Conservation (phyloP, 2,113 vertebrate genomes). For the Pollimyrus isidori region DNA sequence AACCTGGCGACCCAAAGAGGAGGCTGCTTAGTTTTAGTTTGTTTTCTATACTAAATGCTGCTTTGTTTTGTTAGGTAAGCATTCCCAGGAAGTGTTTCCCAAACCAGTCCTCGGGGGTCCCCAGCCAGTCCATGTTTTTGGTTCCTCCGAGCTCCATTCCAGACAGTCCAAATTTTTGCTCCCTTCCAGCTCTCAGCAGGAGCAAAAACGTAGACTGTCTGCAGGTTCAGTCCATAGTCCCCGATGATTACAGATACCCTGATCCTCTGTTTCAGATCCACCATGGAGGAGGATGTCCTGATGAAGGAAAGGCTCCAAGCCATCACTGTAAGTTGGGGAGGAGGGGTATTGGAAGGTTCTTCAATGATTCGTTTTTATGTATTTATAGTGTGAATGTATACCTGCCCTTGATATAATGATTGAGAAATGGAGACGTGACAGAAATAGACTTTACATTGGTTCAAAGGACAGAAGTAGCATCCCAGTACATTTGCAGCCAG, state of each 20-base stretch:
- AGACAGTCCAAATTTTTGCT: background rate
- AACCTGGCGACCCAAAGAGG: background rate
- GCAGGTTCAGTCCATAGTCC: background rate
- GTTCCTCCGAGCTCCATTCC: background rate
- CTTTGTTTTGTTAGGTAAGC: background rate
- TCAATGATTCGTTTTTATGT: background rate
- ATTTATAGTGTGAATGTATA: background rate
- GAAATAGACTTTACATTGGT: background rate
- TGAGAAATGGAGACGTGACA: background rate
- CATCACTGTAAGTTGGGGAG: slow-evolving; percentile 67
- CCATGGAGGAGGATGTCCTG: slow-evolving; percentile 75
- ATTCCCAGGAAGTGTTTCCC: background rate
- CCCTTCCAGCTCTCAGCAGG: background rate
- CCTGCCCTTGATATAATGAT: background rate
- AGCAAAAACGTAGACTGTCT: background rate
- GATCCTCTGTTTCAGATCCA: slow-evolving; percentile 54
- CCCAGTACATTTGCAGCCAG: background rate
- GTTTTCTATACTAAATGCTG: background rate
- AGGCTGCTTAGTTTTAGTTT: background rate
- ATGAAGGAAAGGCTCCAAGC: slow-evolving; percentile 75
- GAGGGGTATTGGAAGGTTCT: background rate
- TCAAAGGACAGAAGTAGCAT: background rate
- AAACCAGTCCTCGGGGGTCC: background rate
- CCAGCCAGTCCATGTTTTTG: background rate
- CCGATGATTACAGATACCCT: slow-evolving; percentile 1